Conservation (phyloP, 1,140 invertebrate genomes). For the Meloidogyne floridensis region DNA sequence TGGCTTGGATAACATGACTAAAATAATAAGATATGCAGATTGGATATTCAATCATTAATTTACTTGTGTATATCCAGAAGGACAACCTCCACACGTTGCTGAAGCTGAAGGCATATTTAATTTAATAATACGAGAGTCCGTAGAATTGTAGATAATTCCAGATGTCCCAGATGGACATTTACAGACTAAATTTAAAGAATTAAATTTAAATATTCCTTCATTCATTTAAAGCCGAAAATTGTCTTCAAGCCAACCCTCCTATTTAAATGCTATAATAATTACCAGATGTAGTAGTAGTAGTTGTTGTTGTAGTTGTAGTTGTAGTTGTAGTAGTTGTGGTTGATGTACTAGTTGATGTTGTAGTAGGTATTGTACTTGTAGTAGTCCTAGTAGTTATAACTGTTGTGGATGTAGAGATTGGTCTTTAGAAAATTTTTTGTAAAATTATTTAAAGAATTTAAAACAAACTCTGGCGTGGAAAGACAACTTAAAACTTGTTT, state of each 20-base stretch:
- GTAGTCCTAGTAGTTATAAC: background rate
- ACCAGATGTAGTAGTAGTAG: background rate
- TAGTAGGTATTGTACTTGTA: background rate
- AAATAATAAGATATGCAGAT: background rate
- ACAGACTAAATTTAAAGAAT: background rate
- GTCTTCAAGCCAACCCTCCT: background rate
- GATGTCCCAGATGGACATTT: slow-evolving; percentile 6
- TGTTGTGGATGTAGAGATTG: background rate
- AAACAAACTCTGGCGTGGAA: background rate
- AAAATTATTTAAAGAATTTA: background rate
- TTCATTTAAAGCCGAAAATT: too few relatives aligned
- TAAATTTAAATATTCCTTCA: background rate
- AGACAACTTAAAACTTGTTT: background rate
- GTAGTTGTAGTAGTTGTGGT: background rate
- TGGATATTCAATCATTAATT: background rate
- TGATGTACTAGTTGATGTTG: background rate
- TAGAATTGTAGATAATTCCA: slow-evolving; percentile 9
- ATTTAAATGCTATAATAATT: background rate
- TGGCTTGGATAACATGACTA: slow-evolving; percentile 15
- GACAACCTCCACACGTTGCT: background rate
- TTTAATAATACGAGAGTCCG: background rate
- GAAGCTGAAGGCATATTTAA: slow-evolving; percentile 6
- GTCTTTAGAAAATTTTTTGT: background rate
- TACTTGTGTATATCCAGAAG: background rate
- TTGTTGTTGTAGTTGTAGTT: background rate